Conservation (phyloP, 2,888 invertebrate genomes). For the Phymatocera aterrima region DNA sequence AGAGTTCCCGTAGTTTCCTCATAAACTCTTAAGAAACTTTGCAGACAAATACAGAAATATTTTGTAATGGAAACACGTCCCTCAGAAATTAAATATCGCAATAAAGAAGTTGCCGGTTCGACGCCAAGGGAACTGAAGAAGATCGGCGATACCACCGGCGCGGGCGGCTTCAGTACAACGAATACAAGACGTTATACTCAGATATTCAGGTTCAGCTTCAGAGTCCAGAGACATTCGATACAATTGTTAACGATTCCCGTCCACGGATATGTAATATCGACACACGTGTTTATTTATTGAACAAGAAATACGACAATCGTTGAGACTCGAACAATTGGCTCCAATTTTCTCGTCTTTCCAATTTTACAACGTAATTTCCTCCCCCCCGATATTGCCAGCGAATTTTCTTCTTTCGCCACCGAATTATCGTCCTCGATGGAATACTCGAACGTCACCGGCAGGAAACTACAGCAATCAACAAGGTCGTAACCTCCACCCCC, state of each 20-base stretch:
- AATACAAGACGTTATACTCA: background rate
- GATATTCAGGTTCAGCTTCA: background rate
- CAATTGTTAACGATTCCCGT: background rate
- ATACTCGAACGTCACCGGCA: constrained; percentile 57
- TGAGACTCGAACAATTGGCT: constrained; percentile 32
- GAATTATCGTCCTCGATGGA: constrained; percentile 57
- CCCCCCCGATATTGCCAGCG: constrained; percentile 21
- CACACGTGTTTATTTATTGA: no score
- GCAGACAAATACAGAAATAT: constrained; percentile 71
- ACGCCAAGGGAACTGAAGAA: constrained; percentile 44
- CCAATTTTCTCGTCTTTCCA: constrained; percentile 54
- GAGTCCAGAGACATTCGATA: background rate
- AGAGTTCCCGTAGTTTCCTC: constrained; percentile 66
- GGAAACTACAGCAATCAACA: constrained; percentile 67
- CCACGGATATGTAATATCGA: no score
- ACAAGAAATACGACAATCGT: background rate
- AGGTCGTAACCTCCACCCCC: constrained; percentile 63
- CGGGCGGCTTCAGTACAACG: background rate
- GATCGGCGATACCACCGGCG: background rate
- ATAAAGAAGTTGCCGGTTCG: constrained; percentile 59
- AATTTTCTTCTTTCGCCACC: background rate
- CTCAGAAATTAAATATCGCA: constrained; percentile 69
- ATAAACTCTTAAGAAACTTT: constrained; percentile 70
- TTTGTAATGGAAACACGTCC: constrained; percentile 70
- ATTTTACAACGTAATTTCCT: background rate